Base-by-base conservation (phyloP, 2,888 invertebrate species). In the Merodon equestris region DNA sequence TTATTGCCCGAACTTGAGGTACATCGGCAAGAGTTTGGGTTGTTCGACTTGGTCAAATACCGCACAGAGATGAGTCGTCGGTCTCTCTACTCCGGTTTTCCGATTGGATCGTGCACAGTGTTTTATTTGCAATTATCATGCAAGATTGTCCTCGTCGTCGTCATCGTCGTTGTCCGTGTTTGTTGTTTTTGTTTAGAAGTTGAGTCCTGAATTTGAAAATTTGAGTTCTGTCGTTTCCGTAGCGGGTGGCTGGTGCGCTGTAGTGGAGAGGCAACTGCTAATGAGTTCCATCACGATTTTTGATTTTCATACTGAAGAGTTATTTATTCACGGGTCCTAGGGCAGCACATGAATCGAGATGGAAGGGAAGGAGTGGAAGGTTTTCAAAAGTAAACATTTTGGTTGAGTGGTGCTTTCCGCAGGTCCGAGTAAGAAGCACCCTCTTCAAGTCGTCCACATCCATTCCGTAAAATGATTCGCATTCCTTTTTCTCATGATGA, bases 271-370 rank as follows among this genome's bases (percentile, higher is more conserved):
- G 27, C 44, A 74, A 74, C 79, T 79, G 79, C 74, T 79, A 79
- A 79, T 79, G 79, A 79, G 79, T 79, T 79, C 63, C 79, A 79
- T 79, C 79, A 79, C 79, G 79, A 79, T 79, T 79, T 79, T 79
- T 79, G 79, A 79, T 79, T 79, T 79, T 66, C 79, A 79, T 79
- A 79, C 63, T 68, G 60, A 79, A 79, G 64, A 27, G 27, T 27
- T 27, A 27, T 27, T 27, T 27, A 27, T 27, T 7, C 27, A 27
- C 27, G 7, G 27, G 27, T 27, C 27, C 27, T 27, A 27, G 27
- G 27, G 27, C 27, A 27, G 7, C 27, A 4, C 3, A 7, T 2
- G 27, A 4, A 27, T 27, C 7, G 27, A 27, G 27, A 7, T 7
- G 27, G 27, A 27, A 27, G 27, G 27, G 3, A 27, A 27, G 27